These are phyloP conservation scores for Enoplosus armatus DNA, from an alignment of 2,797 vertebrate species.

Conservation along the genomic window DNA sequence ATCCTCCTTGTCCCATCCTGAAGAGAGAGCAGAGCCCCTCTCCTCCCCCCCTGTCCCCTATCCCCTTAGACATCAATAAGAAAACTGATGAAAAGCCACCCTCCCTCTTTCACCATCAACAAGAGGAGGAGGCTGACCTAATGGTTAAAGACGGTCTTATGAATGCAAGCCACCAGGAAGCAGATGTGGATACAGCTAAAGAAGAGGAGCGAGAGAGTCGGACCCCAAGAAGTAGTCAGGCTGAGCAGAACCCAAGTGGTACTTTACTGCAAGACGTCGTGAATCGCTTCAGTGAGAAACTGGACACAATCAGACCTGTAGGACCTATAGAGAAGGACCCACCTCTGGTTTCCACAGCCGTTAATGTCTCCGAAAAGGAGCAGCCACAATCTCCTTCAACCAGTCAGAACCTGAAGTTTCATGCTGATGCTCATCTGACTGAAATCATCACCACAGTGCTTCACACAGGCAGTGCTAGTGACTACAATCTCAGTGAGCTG, in stretches of 20 bases:
- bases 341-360: slow-evolving; percentile 76
- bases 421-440: slow-evolving; percentile 87
- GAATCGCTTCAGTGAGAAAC: slow-evolving; percentile 92
- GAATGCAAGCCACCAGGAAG: slow-evolving; percentile 40
- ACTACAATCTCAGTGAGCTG: slow-evolving; percentile 93
- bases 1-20: slow-evolving; percentile 75
- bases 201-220: slow-evolving; percentile 62
- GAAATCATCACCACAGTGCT: slow-evolving; percentile 93
- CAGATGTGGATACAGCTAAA: slow-evolving; percentile 49
- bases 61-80: slow-evolving; percentile 86
- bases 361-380: slow-evolving; percentile 81
- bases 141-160: slow-evolving; percentile 42
- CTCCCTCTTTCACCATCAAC: slow-evolving; percentile 87
- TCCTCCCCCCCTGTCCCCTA: slow-evolving; percentile 91
- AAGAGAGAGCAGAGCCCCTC: slow-evolving; percentile 88
- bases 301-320: slow-evolving; percentile 90
- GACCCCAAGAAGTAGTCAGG: slow-evolving; percentile 63
- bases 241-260: slow-evolving; percentile 81
- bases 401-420: slow-evolving; percentile 83
- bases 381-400: slow-evolving; percentile 79
- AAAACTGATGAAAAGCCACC: slow-evolving; percentile 87
- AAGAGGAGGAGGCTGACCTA: slow-evolving; percentile 66
- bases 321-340: slow-evolving; percentile 86
- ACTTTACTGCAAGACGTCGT: slow-evolving; percentile 90
- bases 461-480: slow-evolving; percentile 87